Percentiles rank a stretch among this genome's conserved stretches.
phyloP scores from a whole-genome alignment of 1,140 invertebrate species.

The Hypothenemus hampei region DNA sequence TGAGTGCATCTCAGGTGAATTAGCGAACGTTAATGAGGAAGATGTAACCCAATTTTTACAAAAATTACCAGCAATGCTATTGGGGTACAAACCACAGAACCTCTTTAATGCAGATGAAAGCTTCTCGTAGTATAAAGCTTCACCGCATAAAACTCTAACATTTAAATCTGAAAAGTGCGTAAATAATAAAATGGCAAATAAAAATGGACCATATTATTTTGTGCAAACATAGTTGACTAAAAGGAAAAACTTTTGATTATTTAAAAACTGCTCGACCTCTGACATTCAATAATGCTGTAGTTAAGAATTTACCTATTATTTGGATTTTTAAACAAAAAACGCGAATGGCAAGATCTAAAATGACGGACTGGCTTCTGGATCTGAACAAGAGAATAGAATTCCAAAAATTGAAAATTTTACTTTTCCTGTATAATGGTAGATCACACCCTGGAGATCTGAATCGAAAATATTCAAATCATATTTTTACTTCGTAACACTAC shows the following conservation, averaged over 20 bases:
- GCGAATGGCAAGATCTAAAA: background rate
- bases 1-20: background rate
- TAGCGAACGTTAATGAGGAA: background rate
- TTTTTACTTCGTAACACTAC: background rate
- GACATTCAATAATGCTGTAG: background rate
- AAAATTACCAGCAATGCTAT: background rate
- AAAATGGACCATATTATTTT: background rate
- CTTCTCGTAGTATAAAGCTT: background rate
- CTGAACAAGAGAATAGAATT: background rate
- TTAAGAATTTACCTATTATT: background rate
- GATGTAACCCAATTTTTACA: background rate
- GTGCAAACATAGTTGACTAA: background rate
- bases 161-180: background rate
- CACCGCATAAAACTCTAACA: background rate
- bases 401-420: no score
- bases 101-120: background rate
- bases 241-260: background rate
- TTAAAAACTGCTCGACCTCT: background rate
- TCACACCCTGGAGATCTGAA: background rate
- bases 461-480: background rate
- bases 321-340: background rate
- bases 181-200: background rate
- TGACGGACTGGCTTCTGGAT: background rate
- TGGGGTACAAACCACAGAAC: background rate
- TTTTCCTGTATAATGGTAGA: background rate